Conservation (phyloP, 2,797 vertebrate genomes). For the Margarornis squamiger region DNA sequence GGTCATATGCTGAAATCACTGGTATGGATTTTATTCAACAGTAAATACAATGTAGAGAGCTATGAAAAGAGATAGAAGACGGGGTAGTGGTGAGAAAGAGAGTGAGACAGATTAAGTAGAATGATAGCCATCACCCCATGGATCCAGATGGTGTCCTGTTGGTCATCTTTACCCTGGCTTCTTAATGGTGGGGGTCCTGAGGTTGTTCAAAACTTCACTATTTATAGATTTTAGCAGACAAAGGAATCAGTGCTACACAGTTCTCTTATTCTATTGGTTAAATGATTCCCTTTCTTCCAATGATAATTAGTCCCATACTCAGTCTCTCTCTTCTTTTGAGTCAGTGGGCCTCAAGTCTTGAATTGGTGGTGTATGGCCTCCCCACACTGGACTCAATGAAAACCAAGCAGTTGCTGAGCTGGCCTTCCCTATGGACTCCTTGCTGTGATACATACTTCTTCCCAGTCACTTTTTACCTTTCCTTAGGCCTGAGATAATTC, state of each 20-base stretch:
- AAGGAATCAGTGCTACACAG: not conserved
- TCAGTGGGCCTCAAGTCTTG: not conserved
- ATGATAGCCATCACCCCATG: no score
- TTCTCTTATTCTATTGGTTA: not conserved
- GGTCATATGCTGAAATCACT: not conserved
- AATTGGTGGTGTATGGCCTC: not conserved
- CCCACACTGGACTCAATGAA: accelerated
- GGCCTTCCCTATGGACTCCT: not conserved
- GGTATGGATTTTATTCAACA: not conserved
- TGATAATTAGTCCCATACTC: not conserved
- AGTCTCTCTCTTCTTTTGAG: not conserved
- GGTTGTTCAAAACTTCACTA: not conserved
- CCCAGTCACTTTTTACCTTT: not conserved
- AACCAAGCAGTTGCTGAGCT: not conserved
- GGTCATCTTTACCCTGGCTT: not conserved
- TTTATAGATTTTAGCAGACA: not conserved
- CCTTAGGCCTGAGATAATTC: not conserved
- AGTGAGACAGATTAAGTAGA: not conserved
- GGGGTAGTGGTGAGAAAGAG: no score
- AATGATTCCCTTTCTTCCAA: not conserved
- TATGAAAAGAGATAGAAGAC: not conserved
- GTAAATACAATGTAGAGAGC: not conserved
- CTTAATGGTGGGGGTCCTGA: not conserved
- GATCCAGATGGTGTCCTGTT: not conserved
- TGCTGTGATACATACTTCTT: not conserved